Evolutionary conservation across 2,888 invertebrate genomes (phyloP), one percentile per base, ranked within the genome.

Genomic region (Ctenicera cuprea): DNA sequence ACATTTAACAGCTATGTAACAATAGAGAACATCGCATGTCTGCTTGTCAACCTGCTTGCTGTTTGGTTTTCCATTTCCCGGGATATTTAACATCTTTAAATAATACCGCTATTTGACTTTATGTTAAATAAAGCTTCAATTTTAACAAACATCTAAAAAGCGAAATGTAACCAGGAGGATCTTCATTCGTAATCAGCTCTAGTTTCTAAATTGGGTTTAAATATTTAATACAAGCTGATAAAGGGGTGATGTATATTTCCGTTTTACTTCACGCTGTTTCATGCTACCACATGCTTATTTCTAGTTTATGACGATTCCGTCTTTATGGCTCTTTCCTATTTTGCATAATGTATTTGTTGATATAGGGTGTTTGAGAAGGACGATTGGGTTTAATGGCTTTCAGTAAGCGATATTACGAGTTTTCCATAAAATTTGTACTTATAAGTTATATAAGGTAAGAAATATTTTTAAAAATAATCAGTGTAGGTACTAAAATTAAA

Each of bases 231-330:
- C 22, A 1, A 38, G n/a, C n/a, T 33, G 37, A 30, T 59, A 59
- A 59, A 59, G 22, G 33, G 41, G 59, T 59, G 59, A 38, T 59
- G 38, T 59, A 33, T 59, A 59, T 59, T 59, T 59, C 59, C 59
- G 30, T 59, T 59, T 38, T 37, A 37, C 37, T 33, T 52, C 37
- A 20, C 57, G 16, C 18, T 37, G 37, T 38, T n/a, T 59, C 59
- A 41, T 8, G 20, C 38, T 38, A 59, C 38, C 59, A 59, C 59
- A 59, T 59, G 59, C 59, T 59, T 14, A 59, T 33, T 59, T 38
- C 38, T 37, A 33, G 14, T 59, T 59, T 59, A 59, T 59, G 41
- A 59, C 59, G 33, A 59, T 59, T 59, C 18, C 38, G 37, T 38
- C 59, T 59, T 38, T 59, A 59, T 20, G 59, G 37, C 5, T 16